Evolutionary conservation across 2,113 vertebrate species (phyloP).

Genomic region (Equus przewalskii): DNA sequence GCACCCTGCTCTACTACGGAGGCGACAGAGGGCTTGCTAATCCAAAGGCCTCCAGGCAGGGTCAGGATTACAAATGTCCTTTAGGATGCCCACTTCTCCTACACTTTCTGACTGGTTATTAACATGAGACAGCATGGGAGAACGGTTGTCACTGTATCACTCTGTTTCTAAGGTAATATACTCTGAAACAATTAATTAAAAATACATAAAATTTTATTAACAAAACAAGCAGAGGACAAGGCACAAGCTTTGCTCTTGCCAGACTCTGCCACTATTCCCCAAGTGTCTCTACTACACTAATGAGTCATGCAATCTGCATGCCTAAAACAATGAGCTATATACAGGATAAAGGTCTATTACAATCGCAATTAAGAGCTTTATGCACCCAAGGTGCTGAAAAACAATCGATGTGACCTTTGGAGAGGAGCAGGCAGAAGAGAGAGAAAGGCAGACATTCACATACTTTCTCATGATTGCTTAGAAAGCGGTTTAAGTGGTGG

Average conservation of each 20-base stretch:
- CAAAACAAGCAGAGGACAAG: slow-evolving; percentile 60
- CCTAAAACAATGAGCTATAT: slow-evolving; percentile 46
- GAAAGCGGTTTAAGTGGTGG: slow-evolving; percentile 20
- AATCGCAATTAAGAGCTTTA: slow-evolving; percentile 26
- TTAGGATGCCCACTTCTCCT: slow-evolving; percentile 43
- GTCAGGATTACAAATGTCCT: slow-evolving; percentile 49
- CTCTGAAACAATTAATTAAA: slow-evolving; percentile 57
- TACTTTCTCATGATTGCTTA: slow-evolving; percentile 32
- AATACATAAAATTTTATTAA: slow-evolving; percentile 53
- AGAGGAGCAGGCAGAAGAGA: slow-evolving; percentile 43
- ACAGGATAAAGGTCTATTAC: slow-evolving; percentile 33
- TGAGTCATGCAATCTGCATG: background rate
- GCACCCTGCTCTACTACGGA: slow-evolving; percentile 12
- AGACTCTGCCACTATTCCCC: slow-evolving; percentile 27
- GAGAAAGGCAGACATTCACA: background rate
- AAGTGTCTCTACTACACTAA: slow-evolving; percentile 39
- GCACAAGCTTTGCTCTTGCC: slow-evolving; percentile 35
- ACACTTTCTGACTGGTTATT: slow-evolving; percentile 30
- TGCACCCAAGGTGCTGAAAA: slow-evolving; percentile 18
- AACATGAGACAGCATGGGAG: background rate
- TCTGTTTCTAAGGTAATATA: slow-evolving; percentile 50
- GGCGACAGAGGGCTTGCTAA: slow-evolving; percentile 35
- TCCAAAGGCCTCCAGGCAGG: background rate
- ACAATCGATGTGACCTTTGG: slow-evolving; percentile 28
- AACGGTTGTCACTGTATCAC: slow-evolving; percentile 35